Base-by-base conservation (phyloP, 2,888 invertebrate species). In the Pammene fasciana region DNA sequence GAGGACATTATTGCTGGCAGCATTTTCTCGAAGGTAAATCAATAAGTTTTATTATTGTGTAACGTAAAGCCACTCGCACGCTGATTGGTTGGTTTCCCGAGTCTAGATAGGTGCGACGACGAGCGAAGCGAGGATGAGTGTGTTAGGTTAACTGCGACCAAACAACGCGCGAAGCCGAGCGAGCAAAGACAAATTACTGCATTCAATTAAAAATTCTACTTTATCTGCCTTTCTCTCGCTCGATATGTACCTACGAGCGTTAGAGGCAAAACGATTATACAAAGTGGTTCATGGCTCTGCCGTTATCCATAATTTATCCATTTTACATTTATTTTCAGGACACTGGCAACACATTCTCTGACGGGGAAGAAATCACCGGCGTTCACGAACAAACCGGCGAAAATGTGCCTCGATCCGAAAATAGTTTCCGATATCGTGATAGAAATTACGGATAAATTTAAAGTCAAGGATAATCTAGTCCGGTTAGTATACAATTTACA, bases 301-400 rank as follows among this genome's bases (percentile, higher is more conserved):
- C 26, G 26, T 26, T 26, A 38, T 9, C 38, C 10, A 46, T 14
- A 46, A 45, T 14, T 55, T 14, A 36, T 14, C 10, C 11, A 52
- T 16, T 45, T 50, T 34, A 16, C 16, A 1, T 41, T 62, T 64
- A 43, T 48, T 68, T 62, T 16, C 64, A 93, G 94, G 67, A 84
- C 91, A 26, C 80, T 95, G 68, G 94, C 94, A 5, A 94, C 94
- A 0, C 94, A 94, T 79, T 94, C 94, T 0, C 75, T 95, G 34
- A 94, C 94, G 0, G 94, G 94, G 0, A 94, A 94, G 76, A 89
- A 90, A 4, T 94, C 94, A 0, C 94, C 94, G 0, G 94, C 93
- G 0, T 93, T 93, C 72, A 82, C 77, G 59, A 72, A 90, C 68
- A 90, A 87, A 67, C 90, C 90, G 0, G 86, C 90, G 0, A 93